phyloP scores from a whole-genome alignment of 2,113 vertebrate genomes.

The Dromiciops gliroides region DNA sequence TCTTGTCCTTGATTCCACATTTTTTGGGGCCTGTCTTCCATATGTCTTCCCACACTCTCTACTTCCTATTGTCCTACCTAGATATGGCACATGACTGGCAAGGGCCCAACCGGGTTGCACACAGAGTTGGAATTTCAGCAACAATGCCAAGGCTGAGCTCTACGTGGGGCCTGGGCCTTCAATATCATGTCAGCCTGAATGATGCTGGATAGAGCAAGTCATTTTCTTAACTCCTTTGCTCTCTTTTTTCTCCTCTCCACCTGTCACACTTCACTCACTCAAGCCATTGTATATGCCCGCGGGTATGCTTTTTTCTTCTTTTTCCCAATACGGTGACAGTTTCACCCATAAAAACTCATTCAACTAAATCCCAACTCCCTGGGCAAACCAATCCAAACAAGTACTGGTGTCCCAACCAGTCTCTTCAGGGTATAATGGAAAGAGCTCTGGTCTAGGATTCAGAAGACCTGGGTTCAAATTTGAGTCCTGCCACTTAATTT shows the following conservation, averaged over 20 bases:
- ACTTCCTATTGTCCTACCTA: constrained; percentile 72
- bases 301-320: constrained; percentile 38
- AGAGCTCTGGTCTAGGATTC: background rate
- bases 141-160: constrained; percentile 70
- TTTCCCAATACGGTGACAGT: constrained; percentile 36
- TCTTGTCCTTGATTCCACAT: constrained; percentile 61
- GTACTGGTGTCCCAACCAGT: background rate
- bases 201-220: background rate
- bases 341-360: background rate
- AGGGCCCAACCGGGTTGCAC: constrained; percentile 58
- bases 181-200: constrained; percentile 53
- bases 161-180: constrained; percentile 62
- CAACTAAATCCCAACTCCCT: background rate
- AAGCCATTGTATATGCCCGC: constrained; percentile 39
- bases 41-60: constrained; percentile 72
- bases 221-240: background rate
- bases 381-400: background rate
- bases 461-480: background rate
- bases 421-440: background rate
- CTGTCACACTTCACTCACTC: constrained; percentile 58
- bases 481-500: background rate
- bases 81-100: constrained; percentile 78
- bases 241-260: constrained; percentile 54
- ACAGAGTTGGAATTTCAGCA: constrained; percentile 78
- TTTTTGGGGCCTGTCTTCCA: constrained; percentile 70